These are phyloP conservation scores for Mungos mungo DNA, from an alignment of 2,113 vertebrate genomes.

Conservation along the genomic window DNA sequence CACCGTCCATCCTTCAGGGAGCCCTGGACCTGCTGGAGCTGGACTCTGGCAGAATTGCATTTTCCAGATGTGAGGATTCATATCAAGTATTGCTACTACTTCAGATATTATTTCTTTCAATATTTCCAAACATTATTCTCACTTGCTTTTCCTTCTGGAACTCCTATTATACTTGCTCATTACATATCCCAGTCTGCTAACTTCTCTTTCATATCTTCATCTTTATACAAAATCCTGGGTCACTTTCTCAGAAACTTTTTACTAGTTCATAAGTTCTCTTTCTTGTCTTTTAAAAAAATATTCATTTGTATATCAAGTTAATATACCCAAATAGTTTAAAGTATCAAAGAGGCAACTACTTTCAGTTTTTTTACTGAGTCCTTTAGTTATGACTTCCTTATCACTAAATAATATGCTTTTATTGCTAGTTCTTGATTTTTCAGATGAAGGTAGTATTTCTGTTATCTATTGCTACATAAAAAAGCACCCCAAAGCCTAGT, in stretches of 20 bases:
- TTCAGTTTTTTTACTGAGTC: not conserved
- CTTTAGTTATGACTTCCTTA: not conserved
- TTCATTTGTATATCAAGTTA: not conserved
- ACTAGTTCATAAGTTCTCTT: not conserved
- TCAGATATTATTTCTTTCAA: not conserved
- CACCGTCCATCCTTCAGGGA: too few relatives aligned
- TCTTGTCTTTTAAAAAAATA: not conserved
- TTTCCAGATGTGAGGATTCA: not conserved
- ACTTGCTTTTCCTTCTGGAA: not conserved
- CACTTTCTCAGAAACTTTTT: not conserved
- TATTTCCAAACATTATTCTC: not conserved
- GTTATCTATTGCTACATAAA: not conserved
- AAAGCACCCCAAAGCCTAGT: not conserved
- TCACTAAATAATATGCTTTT: not conserved
- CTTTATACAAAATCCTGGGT: not conserved
- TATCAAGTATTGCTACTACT: not conserved
- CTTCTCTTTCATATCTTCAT: not conserved
- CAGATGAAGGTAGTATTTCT: not conserved
- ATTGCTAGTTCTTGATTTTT: not conserved
- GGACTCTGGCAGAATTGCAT: not conserved
- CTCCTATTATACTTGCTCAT: not conserved
- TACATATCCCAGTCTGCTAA: not conserved
- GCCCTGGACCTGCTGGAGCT: too few relatives aligned
- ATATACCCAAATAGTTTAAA: not conserved
- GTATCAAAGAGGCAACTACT: not conserved